Base-by-base conservation (phyloP, 2,888 invertebrate species). In the Microplitis manilae region DNA sequence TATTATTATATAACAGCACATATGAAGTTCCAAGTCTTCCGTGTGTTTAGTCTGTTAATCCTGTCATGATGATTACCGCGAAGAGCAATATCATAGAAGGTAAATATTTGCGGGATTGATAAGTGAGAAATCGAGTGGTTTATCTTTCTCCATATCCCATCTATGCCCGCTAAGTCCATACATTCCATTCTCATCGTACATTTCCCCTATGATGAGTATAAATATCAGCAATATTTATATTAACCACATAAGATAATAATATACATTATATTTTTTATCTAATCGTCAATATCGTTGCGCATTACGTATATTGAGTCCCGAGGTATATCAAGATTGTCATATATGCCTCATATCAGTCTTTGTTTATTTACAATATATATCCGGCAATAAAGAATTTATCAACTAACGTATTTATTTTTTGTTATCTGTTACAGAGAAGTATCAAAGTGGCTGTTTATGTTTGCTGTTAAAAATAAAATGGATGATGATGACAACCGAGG, bases 91-190 rank as follows among this genome's bases (percentile, higher is more conserved):
- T 8, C 50, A 50, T 30, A 13, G 50, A 50, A 50, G 50, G 50
- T 50, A 50, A 50, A 50, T 50, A 50, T 50, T 50, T 50, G 50
- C 50, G 50, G 50, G 50, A 50, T 50, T 50, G 50, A 50, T 50
- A 50, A 50, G 50, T 50, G 50, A 50, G 50, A 50, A 50, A 50
- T 50, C 13, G 50, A 50, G 50, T 50, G 50, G 13, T 50, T 50
- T 50, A 50, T 50, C 50, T 50, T 13, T 13, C 50, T 50, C 13
- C 50, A 50, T 13, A 50, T 50, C 50, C 50, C 13, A 13, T 30
- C 30, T 30, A 30, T 30, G 4, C 30, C 2, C 50, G 13, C 13
- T 13, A 50, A 50, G 50, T 30, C 30, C 30, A 50, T 50, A 50
- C 50, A 50, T 50, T 50, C 50, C 50, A 13, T 50, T 50, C 50